Evolutionary conservation across 2,797 vertebrate genomes (phyloP), one percentile per base, ranked within the genome.

Genomic region (Tachyglossus aculeatus): DNA sequence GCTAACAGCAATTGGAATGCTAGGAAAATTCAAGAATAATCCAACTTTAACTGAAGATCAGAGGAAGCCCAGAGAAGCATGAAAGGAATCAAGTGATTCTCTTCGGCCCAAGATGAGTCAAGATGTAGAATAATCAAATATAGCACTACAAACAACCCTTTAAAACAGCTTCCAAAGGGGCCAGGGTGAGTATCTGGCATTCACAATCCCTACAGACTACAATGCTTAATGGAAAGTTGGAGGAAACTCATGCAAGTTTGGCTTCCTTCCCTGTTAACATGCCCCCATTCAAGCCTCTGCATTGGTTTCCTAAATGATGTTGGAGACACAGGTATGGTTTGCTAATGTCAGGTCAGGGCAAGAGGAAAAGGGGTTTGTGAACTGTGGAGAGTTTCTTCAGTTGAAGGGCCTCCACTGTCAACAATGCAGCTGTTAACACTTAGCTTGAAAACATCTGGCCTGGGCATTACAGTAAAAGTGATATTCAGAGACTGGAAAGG

Each of bases 371-470:
- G 25, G 22, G 53, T 77, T 56, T 57, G 29, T 9, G 43, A 71
- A 41, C 56, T 71, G 72, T 39, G 47, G 67, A 71, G 75, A 83
- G 80, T 57, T 79, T 82, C 74, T 80, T 66, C 44, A 18, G 69
- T 55, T 55, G 31, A 61, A 31, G 57, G 48, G 86, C 70, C 64
- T 78, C 41, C 50, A 38, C 71, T 75, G 70, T 84, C 77, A 80
- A 56, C 8, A 0, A 62, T 74, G 65, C 85, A 90, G 85, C 86
- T 89, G 87, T 78, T 83, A 78, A 76, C 74, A 80, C 62, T 88
- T 87, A 90, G 10, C 76, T 75, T 53, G 32, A 50, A 78, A 85
- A 87, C 83, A 88, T 88, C 87, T 89, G 88, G 86, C 78, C 68
- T 66, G 73, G 87, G 83, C 83, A 84, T 62, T 81, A 50, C 64